A percentile compares a stretch with the other conserved stretches of the same genome.
These are phyloP conservation scores for Oxyteleia sp. DNA, from an alignment of 2,888 invertebrate species.

Conservation along the genomic window DNA sequence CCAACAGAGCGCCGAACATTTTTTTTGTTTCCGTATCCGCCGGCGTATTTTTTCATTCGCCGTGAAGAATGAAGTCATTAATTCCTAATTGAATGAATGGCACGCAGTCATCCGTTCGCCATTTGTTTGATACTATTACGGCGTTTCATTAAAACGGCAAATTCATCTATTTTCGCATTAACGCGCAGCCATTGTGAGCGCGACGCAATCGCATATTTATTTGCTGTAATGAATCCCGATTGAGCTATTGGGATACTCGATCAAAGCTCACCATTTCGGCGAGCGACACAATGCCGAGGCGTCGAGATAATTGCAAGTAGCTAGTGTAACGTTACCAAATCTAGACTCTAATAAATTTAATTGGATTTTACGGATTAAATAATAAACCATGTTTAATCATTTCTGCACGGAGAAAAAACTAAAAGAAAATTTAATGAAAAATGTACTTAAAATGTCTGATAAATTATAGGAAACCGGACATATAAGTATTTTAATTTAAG, in stretches of 20 bases:
- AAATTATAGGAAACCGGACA: too few relatives aligned
- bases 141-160: conserved; percentile 34
- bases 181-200: conserved; percentile 23
- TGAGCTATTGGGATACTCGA: conserved; percentile 33
- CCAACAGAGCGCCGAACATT: conserved; percentile 19
- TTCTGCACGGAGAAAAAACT: too few relatives aligned
- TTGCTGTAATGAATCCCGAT: background rate
- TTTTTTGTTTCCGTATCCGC: conserved; percentile 14
- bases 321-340: too few relatives aligned
- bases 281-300: conserved; percentile 17
- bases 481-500: too few relatives aligned
- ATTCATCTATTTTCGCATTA: conserved; percentile 51
- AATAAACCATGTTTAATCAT: too few relatives aligned
- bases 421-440: too few relatives aligned
- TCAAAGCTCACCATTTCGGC: conserved; percentile 45
- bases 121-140: conserved; percentile 51
- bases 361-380: too few relatives aligned
- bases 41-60: conserved; percentile 32
- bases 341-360: too few relatives aligned
- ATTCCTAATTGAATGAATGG: conserved; percentile 55
- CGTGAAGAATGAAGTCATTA: conserved; percentile 50
- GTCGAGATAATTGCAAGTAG: conserved; percentile 37
- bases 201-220: conserved; percentile 1
- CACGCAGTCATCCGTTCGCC: conserved; percentile 44
- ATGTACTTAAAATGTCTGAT: too few relatives aligned